Percentiles rank a stretch among this genome's conserved stretches.
Evolutionary conservation across 2,888 invertebrate species (phyloP).

Genomic region (Plagodis pulveraria): DNA sequence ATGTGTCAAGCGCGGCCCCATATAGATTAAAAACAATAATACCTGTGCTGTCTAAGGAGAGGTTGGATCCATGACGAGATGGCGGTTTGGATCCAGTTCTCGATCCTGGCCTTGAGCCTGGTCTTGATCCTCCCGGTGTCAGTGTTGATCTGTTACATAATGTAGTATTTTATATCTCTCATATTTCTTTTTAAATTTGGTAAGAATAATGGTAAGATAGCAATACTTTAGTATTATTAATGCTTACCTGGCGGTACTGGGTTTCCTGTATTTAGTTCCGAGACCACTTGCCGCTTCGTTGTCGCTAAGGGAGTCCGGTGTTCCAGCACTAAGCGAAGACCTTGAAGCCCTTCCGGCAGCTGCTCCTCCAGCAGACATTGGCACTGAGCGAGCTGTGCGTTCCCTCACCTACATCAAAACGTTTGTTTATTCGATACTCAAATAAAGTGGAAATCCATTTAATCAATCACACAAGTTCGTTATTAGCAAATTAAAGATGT

Average conservation of each 20-base stretch:
- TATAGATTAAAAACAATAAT: constrained; percentile 23
- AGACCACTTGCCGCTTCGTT: constrained; percentile 92
- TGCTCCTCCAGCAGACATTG: constrained; percentile 88
- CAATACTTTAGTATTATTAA: not conserved
- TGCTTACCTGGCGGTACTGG: constrained; percentile 83
- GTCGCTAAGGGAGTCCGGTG: constrained; percentile 95
- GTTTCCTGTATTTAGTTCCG: constrained; percentile 88
- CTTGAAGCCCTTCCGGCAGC: constrained; percentile 87
- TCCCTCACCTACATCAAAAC: constrained; percentile 91
- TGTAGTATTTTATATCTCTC: not conserved
- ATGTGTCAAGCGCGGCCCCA: too few species aligned
- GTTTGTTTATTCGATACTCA: constrained; percentile 8
- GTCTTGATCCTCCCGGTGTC: constrained; percentile 93
- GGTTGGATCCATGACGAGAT: constrained; percentile 96
- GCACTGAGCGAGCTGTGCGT: constrained; percentile 95
- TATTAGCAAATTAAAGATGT: constrained; percentile 6
- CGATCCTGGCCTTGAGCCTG: constrained; percentile 93
- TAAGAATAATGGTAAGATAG: too few species aligned
- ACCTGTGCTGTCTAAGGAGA: constrained; percentile 96
- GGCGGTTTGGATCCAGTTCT: constrained; percentile 96
- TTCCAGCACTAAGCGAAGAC: constrained; percentile 93
- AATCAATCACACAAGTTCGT: constrained; percentile 8
- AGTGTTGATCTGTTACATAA: constrained; percentile 84
- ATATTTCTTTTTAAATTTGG: too few species aligned
- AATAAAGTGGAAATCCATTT: not conserved